phyloP scores from a whole-genome alignment of 2,113 vertebrate genomes.

The Cephalopholis sonnerati region DNA sequence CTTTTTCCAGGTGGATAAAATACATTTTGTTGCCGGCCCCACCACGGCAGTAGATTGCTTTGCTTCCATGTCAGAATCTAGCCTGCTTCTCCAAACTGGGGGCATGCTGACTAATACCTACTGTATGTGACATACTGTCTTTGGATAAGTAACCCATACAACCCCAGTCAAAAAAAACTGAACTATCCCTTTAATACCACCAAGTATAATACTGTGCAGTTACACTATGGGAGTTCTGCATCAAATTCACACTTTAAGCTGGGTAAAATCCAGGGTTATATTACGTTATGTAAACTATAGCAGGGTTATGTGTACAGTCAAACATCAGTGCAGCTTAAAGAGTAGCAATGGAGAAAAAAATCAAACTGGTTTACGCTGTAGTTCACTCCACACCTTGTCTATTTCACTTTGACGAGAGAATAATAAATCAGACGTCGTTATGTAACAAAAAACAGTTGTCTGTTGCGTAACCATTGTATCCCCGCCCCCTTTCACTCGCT shows the following conservation, averaged over 20 bases:
- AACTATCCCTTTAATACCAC: not conserved
- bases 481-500: constrained; percentile 35
- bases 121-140: too few relatives aligned
- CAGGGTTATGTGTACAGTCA: not conserved
- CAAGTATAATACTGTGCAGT: not conserved
- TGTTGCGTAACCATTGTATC: constrained; percentile 76
- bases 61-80: too few relatives aligned
- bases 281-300: not conserved
- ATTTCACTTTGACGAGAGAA: constrained; percentile 1
- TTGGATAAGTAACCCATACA: too few relatives aligned
- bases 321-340: not conserved
- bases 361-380: not conserved
- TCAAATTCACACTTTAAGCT: not conserved
- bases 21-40: too few relatives aligned
- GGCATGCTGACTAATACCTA: too few relatives aligned
- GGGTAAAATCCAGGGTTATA: not conserved
- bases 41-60: too few relatives aligned
- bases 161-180: too few relatives aligned
- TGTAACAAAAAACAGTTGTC: constrained; percentile 71
- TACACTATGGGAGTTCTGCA: not conserved
- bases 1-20: too few relatives aligned
- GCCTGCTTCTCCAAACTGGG: too few relatives aligned
- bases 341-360: not conserved
- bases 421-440: constrained; percentile 70
- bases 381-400: not conserved